Base-by-base conservation (phyloP, 2,888 invertebrate genomes). In the Drosophila austrosaltans region DNA sequence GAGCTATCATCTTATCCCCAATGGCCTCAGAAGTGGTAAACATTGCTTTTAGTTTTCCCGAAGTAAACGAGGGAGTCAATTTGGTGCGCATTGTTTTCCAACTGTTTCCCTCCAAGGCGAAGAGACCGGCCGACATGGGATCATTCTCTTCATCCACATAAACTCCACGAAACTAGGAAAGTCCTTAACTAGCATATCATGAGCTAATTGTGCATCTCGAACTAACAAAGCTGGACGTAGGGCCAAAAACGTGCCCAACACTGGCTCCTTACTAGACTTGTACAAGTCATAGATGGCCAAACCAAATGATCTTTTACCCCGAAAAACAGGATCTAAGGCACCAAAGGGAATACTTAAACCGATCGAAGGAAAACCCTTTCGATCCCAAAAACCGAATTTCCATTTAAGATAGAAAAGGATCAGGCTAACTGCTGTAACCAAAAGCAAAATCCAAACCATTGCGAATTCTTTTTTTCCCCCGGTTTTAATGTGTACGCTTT, bases 41-140 rank as follows among this genome's bases (percentile, higher is more conserved):
- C 94, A 95, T 95, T 0, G 92, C 93, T 87, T 94, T 95, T 40
- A 96, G 89, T 89, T 95, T 96, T 6, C 94, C 95, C 0, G 95
- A 93, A 0, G 96, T 94, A 84, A 95, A 96, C 0, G 95, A 94
- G 0, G 96, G 95, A 0, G 95, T 93, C 82, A 96, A 91, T 82
- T 95, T 95, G 0, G 93, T 78, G 5, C 96, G 93, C 53, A 95
- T 88, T 32, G 91, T 92, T 88, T 93, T 95, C 96, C 96, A 96
- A 69, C 93, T 93, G 25, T 93, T 69, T 0, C 91, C 91, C 44
- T 86, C 82, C 60, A 90, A 88, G 60, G 93, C 93, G 79, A 95
- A 95, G 4, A 96, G 89, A 82, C 94, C 94, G 0, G 93, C 94
- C 1, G 95, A 94, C 56, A 95, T 82, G 0, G 94, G 94, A 89